Evolutionary conservation across 2,888 invertebrate species (phyloP).

Genomic region (Dermolepida albohirtum): DNA sequence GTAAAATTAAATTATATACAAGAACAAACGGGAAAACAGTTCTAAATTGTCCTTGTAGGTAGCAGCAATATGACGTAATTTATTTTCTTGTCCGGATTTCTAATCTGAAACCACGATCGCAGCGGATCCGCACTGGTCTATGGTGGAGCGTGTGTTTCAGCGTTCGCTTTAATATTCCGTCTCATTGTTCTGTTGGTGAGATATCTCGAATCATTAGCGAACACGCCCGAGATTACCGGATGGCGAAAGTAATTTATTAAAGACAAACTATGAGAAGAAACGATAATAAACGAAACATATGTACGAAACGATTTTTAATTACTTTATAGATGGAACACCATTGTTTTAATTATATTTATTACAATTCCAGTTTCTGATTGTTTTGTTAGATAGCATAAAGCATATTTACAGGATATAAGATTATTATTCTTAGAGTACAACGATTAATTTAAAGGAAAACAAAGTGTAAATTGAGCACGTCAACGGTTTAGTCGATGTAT

Average conservation of each 20-base stretch:
- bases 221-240: constrained; percentile 1
- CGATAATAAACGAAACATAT: constrained; percentile 6
- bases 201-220: constrained; percentile 20
- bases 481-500: too few relatives aligned
- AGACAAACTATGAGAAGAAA: neutral
- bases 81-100: constrained; percentile 21
- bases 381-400: too few relatives aligned
- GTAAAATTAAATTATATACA: neutral
- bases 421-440: too few relatives aligned
- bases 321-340: neutral
- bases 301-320: constrained; percentile 3
- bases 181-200: constrained; percentile 18
- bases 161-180: constrained; percentile 16
- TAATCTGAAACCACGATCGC: constrained; percentile 21
- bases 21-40: constrained; percentile 5
- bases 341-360: too few relatives aligned
- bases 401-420: too few relatives aligned
- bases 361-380: too few relatives aligned
- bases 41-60: neutral
- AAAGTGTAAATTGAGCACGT: too few relatives aligned
- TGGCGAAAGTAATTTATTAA: constrained; percentile 17
- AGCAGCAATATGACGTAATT: constrained; percentile 19
- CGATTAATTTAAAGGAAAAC: too few relatives aligned
- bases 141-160: too few relatives aligned
- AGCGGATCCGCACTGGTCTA: neutral